A percentile compares a stretch with the other conserved stretches of the same genome.
Evolutionary conservation across 2,888 invertebrate species (phyloP).

Genomic region (Polymixis flavicincta): DNA sequence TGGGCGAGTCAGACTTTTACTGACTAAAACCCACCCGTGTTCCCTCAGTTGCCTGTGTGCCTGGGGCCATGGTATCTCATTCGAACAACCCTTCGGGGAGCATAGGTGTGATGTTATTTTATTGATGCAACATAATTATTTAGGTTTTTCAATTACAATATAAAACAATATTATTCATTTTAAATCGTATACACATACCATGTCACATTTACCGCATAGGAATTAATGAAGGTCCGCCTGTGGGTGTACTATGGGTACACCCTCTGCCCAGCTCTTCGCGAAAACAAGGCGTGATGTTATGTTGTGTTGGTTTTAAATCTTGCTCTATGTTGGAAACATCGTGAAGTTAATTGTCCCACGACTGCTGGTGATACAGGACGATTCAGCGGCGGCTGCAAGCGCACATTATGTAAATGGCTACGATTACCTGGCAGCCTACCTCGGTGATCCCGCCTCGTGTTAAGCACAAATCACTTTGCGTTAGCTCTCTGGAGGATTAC

Average conservation of each 20-base stretch:
- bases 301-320: constrained; percentile 1
- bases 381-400: constrained; percentile 43
- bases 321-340: constrained; percentile 22
- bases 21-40: too few relatives aligned
- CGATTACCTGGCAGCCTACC: constrained; percentile 69
- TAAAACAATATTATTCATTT: background rate
- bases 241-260: background rate
- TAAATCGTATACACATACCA: background rate
- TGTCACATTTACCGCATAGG: constrained; percentile 21
- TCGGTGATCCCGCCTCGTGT: constrained; percentile 60
- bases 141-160: background rate
- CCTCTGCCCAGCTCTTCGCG: too few relatives aligned
- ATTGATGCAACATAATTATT: background rate
- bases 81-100: too few relatives aligned
- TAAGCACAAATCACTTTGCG: constrained; percentile 73
- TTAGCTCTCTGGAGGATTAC: constrained; percentile 59
- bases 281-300: too few relatives aligned
- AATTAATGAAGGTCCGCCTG: constrained; percentile 24
- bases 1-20: too few relatives aligned
- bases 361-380: constrained; percentile 38
- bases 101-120: too few relatives aligned
- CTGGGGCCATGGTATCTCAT: too few relatives aligned
- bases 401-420: constrained; percentile 72
- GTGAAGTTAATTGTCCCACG: constrained; percentile 39
- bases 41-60: too few relatives aligned